These are phyloP conservation scores for Hemiscyllium ocellatum DNA, from an alignment of 2,113 vertebrate species.

Conservation along the genomic window DNA sequence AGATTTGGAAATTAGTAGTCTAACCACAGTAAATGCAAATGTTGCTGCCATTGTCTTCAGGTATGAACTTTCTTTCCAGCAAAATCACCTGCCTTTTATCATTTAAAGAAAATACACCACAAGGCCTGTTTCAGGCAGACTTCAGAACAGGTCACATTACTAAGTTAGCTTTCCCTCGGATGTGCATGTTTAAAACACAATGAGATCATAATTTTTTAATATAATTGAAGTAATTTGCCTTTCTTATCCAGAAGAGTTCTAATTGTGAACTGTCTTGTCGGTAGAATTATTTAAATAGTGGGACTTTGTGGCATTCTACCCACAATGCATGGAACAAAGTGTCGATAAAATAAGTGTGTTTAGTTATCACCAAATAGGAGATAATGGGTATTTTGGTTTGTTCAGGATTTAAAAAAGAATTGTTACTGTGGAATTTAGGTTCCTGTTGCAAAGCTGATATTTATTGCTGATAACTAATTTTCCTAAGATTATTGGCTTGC, in stretches of 20 bases:
- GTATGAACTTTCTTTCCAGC: too few species aligned
- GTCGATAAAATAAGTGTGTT: not conserved
- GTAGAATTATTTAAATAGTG: not conserved
- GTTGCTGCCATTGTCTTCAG: too few species aligned
- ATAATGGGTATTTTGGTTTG: not conserved
- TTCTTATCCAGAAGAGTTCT: not conserved
- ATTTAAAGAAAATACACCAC: too few species aligned
- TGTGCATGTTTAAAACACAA: too few species aligned
- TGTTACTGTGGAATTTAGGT: not conserved
- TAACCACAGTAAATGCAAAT: too few species aligned
- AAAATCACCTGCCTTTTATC: too few species aligned
- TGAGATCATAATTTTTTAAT: not conserved
- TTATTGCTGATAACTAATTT: not conserved
- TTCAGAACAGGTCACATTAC: too few species aligned
- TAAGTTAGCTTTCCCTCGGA: too few species aligned
- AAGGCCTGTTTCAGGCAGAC: too few species aligned
- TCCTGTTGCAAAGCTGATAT: not conserved
- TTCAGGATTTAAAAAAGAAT: not conserved
- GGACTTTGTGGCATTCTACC: not conserved
- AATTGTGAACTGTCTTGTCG: not conserved
- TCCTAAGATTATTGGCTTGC: not conserved
- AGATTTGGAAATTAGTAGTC: too few species aligned
- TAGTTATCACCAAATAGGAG: not conserved
- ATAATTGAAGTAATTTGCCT: not conserved
- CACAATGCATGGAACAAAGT: not conserved